Base-by-base conservation (phyloP, 2,113 vertebrate species). In the Hippolais icterina region DNA sequence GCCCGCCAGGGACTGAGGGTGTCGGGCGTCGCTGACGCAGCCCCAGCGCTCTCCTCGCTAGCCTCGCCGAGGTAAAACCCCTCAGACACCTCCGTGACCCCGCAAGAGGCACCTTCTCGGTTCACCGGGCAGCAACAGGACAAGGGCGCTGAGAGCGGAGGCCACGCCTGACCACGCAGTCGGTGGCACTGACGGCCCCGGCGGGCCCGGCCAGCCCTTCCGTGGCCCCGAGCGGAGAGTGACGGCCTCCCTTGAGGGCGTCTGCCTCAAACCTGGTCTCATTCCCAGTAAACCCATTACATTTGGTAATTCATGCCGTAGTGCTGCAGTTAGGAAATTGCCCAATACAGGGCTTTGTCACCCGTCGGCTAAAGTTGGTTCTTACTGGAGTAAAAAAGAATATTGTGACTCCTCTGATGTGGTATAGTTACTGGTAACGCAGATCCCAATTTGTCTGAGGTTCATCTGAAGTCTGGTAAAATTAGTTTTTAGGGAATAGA, bases 201-300 rank as follows among this genome's bases (percentile, higher is more conserved):
- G 37, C 5, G 7, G 22, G 16, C 66, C 37, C 3, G 31, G 29
- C 54, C 57, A 1, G 59, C 31, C 28, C 13, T 24, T 6, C 57
- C 2, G 2, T 4, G 12, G 8, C 41, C 46, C 17, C 12, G 6
- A n/a, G 35, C 84, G 1, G 21, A 2, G 27, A 10, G 68, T 4
- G 12, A 23, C 1, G 33, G 35, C 21, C 29, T 7, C 35, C 10
- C 20, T 27, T 27, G 0, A 8, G 37, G 25, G 28, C 27, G 1
- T 10, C 49, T 15, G 14, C 52, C 35, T 46, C 17, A 4, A 6
- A 12, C 8, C 2, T 12, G 27, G 12, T 24, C 23, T 33, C 69
- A 1, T 16, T 56, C 27, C 24, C 57, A 0, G 11, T 28, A 8
- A 11, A 23, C 8, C 22, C n/a, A 0, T 33, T 31, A 1, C 20